These are phyloP conservation scores for Vollenhovia emeryi DNA, from an alignment of 1,140 invertebrate species.

Conservation along the genomic window DNA sequence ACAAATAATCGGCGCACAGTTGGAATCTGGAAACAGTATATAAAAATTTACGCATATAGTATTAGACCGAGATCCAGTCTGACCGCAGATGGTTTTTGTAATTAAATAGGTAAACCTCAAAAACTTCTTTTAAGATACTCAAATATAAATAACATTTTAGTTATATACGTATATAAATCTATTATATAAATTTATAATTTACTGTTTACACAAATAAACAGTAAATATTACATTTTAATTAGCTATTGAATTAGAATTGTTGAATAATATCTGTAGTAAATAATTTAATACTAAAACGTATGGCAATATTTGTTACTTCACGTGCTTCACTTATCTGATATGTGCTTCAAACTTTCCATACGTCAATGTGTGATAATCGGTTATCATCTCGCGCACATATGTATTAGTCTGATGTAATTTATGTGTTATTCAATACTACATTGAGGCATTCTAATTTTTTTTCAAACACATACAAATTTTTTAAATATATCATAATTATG, in stretches of 20 bases:
- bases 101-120: too few species aligned
- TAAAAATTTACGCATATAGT: too few species aligned
- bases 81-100: too few species aligned
- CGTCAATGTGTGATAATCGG: background rate
- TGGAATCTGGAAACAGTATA: too few species aligned
- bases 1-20: too few species aligned
- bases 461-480: background rate
- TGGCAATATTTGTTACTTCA: background rate
- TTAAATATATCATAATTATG: background rate
- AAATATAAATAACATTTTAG: too few species aligned
- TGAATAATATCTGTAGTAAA: background rate
- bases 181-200: background rate
- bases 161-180: too few species aligned
- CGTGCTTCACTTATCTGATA: background rate
- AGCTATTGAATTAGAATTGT: background rate
- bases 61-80: too few species aligned
- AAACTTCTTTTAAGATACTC: too few species aligned
- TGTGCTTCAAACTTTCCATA: slow-evolving; percentile 5
- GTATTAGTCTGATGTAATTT: background rate
- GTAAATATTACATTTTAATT: background rate
- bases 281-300: background rate
- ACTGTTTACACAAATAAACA: background rate
- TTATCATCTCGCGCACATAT: background rate
- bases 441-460: background rate
- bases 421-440: background rate